phyloP scores from a whole-genome alignment of 1,140 invertebrate genomes.

The Rhagoletis zephyria region DNA sequence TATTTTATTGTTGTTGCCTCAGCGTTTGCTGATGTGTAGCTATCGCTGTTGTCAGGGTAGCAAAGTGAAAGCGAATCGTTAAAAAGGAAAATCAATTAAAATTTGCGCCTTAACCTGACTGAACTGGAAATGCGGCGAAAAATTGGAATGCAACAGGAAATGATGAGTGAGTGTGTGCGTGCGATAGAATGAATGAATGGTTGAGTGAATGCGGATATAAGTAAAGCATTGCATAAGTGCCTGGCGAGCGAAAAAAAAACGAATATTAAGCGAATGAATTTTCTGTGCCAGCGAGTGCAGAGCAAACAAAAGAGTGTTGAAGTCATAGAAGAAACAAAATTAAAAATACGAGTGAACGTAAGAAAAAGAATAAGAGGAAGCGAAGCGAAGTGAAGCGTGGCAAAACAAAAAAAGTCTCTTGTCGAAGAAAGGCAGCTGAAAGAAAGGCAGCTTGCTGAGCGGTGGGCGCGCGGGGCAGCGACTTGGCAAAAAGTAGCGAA shows the following conservation, averaged over 20 bases:
- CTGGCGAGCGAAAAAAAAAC: not conserved
- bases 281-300: slow-evolving; percentile 18
- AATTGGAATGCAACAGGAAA: not conserved
- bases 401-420: not conserved
- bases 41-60: not conserved
- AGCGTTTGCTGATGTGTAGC: not conserved
- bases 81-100: slow-evolving; percentile 49
- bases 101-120: slow-evolving; percentile 2
- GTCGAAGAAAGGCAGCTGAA: not conserved
- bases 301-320: not conserved
- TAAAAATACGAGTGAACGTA: not conserved
- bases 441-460: not conserved
- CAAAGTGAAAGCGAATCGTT: slow-evolving; percentile 36
- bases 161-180: not conserved
- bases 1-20: not conserved
- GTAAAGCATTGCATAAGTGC: not conserved
- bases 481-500: slow-evolving; percentile 10
- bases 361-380: not conserved
- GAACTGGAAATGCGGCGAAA: slow-evolving; percentile 9
- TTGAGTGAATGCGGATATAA: not conserved
- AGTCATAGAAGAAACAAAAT: slow-evolving; percentile 8
- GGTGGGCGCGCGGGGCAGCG: not conserved
- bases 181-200: not conserved
- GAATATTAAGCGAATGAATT: not conserved
- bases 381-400: not conserved